phyloP scores from a whole-genome alignment of 1,140 invertebrate genomes.

The Drosophila oshimai region DNA sequence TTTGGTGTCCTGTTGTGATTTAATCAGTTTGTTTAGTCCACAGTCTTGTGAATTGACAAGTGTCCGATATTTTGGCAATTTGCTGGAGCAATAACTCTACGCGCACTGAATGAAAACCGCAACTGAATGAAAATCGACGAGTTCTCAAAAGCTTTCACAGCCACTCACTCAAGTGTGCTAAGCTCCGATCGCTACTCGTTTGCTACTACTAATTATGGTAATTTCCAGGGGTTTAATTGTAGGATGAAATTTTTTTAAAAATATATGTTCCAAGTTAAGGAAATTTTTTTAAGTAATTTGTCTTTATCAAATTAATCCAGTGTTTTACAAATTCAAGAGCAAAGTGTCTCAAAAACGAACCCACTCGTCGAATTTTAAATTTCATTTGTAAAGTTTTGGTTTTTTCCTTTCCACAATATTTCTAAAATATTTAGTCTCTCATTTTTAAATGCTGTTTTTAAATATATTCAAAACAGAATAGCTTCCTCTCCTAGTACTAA shows the following conservation, averaged over 20 bases:
- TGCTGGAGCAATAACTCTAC: constrained; percentile 8
- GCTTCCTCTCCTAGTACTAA: too few species aligned
- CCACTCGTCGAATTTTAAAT: too few species aligned
- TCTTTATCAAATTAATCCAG: not conserved
- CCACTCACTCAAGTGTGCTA: not conserved
- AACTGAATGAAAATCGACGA: constrained; percentile 31
- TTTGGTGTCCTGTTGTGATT: constrained; percentile 60
- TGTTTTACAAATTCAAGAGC: too few species aligned
- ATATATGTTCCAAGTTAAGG: not conserved
- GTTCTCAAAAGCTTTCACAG: constrained; percentile 18
- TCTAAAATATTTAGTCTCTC: too few species aligned
- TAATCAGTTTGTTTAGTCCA: not conserved
- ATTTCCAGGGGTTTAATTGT: constrained; percentile 7
- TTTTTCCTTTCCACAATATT: too few species aligned
- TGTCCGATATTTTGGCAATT: constrained; percentile 7
- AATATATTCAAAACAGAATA: too few species aligned
- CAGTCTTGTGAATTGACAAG: not conserved
- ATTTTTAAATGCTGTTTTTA: too few species aligned
- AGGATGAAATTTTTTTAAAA: not conserved
- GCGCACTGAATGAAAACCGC: constrained; percentile 19
- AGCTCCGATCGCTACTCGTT: constrained; percentile 39
- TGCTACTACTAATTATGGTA: constrained; percentile 58
- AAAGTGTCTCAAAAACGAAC: too few species aligned
- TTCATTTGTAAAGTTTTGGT: too few species aligned
- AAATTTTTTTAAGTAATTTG: not conserved